Percentiles rank a stretch among this genome's conserved stretches.
phyloP scores from a whole-genome alignment of 2,888 invertebrate genomes.

The Tiliacea citrago region DNA sequence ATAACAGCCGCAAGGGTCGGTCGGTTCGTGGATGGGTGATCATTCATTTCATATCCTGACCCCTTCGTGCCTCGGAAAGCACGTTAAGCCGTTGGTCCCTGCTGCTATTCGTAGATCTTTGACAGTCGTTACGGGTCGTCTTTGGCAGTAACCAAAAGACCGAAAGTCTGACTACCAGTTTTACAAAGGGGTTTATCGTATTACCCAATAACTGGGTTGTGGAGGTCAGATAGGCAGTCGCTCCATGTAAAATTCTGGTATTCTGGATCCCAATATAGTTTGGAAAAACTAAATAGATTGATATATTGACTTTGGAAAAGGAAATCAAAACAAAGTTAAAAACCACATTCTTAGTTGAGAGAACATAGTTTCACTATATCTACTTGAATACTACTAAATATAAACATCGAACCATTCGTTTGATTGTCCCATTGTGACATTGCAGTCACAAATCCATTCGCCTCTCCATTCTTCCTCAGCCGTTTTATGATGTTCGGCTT shows the following conservation, averaged over 20 bases:
- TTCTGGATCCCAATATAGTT: background rate
- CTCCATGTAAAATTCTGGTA: background rate
- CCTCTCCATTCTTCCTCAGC: background rate
- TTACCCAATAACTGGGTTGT: background rate
- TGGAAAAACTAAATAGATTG: background rate
- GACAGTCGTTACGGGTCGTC: background rate
- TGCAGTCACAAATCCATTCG: slow-evolving; percentile 4
- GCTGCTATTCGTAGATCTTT: background rate
- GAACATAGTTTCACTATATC: background rate
- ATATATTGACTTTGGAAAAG: background rate
- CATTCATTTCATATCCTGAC: background rate
- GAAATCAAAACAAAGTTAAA: background rate
- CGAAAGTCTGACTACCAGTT: background rate
- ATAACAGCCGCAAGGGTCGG: background rate
- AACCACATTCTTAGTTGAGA: background rate
- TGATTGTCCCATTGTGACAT: slow-evolving; percentile 7
- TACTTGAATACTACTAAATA: background rate
- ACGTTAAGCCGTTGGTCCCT: background rate
- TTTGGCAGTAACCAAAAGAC: background rate
- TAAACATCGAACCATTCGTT: slow-evolving; percentile 4
- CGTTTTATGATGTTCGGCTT: background rate
- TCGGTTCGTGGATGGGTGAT: background rate
- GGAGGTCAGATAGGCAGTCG: too few species aligned
- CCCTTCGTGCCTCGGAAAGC: background rate
- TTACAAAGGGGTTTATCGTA: background rate